Evolutionary conservation across 2,113 vertebrate species (phyloP).

Genomic region (Cisticola juncidis): DNA sequence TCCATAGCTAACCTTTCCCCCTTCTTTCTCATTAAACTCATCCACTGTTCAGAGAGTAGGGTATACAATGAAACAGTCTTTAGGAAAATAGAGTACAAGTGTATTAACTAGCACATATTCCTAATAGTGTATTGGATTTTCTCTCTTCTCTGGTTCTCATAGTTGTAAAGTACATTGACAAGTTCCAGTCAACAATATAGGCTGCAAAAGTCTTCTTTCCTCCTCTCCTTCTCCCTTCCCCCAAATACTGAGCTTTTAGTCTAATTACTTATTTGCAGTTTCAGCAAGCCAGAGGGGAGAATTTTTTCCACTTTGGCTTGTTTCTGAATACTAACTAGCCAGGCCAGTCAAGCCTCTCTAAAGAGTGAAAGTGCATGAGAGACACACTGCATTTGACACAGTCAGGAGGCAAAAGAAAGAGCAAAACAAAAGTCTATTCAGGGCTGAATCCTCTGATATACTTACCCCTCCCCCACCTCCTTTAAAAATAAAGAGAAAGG

Average conservation of each 20-base stretch:
- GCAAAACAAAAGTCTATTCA: constrained; percentile 97
- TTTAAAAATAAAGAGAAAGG: constrained; percentile 78
- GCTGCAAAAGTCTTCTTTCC: constrained; percentile 45
- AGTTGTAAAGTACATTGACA: constrained; percentile 64
- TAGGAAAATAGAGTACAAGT: constrained; percentile 46
- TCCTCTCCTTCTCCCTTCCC: background rate
- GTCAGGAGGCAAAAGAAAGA: constrained; percentile 90
- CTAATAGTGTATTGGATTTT: constrained; percentile 34
- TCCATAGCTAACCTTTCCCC: constrained; percentile 50
- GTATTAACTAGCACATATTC: constrained; percentile 57
- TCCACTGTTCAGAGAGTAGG: constrained; percentile 53
- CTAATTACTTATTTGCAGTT: constrained; percentile 82
- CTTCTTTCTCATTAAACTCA: constrained; percentile 71
- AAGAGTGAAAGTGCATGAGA: constrained; percentile 82
- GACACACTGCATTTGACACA: constrained; percentile 90
- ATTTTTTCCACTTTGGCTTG: constrained; percentile 79
- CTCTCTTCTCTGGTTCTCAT: constrained; percentile 42
- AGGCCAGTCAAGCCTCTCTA: constrained; percentile 77
- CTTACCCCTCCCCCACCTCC: constrained; percentile 79
- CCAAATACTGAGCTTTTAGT: constrained; percentile 62
- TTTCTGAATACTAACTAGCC: constrained; percentile 91
- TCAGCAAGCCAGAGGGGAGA: constrained; percentile 76
- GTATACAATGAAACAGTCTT: constrained; percentile 42
- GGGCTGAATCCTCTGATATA: constrained; percentile 81
- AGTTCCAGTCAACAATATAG: constrained; percentile 59